Evolutionary conservation across 1,140 invertebrate genomes (phyloP), one percentile per base, ranked within the genome.

Genomic region (Magallana gigas): DNA sequence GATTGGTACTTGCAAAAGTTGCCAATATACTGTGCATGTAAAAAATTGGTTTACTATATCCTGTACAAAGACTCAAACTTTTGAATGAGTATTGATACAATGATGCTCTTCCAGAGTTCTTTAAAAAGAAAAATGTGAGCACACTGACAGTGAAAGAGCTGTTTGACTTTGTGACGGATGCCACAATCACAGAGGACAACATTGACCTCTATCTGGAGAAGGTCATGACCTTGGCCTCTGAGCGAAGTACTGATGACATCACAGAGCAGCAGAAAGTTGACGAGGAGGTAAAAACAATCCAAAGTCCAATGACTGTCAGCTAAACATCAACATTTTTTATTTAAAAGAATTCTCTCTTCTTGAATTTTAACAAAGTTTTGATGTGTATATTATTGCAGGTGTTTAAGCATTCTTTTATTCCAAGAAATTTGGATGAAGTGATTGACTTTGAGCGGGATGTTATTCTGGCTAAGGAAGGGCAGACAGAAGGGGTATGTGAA

Each of bases 121-220:
- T 99, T 94, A 96, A 96, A 85, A 98, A 98, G 92, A 97, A 97
- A 91, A 96, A 97, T 58, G 98, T 99, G 0, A 96, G 96, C 59
- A 98, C 98, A 16, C 97, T 99, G 96, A 97, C 97, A 1, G 96
- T 99, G 0, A 98, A 98, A 92, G 97, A 98, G 92, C 94, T 99
- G 76, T 99, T 99, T 96, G 97, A 99, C 94, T 99, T 99, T 93
- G 97, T 99, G 64, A 99, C 98, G 2, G 98, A 99, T 95, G 96
- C 97, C 58, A 97, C 96, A 6, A 97, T 99, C 81, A 97, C 96
- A 68, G 96, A 97, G 87, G 95, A 95, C 8, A 99, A 99, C 82
- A 90, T 94, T 62, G 96, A 97, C 87, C 96, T 97, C 95, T 97
- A 95, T 96, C 88, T 94, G 80, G 95, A 95, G 14, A 91, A 93